Conservation (phyloP, 1,140 invertebrate genomes). For the Drosophila varians region DNA sequence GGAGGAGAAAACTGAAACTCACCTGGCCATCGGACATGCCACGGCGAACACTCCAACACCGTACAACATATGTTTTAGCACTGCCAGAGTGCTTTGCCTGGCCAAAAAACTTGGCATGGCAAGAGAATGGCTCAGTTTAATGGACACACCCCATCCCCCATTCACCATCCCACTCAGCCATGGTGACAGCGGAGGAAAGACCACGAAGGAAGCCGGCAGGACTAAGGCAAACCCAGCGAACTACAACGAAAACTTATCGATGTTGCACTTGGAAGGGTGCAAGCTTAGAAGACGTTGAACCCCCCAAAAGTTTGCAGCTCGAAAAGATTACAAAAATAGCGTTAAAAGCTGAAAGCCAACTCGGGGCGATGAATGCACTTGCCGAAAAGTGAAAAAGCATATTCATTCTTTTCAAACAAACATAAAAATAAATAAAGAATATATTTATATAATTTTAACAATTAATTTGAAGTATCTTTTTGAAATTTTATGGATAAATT, state of each 20-base stretch:
- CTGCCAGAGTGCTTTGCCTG: slow-evolving; percentile 43
- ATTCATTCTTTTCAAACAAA: background rate
- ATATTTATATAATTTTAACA: background rate
- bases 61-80: slow-evolving; percentile 75
- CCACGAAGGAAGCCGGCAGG: slow-evolving; percentile 15
- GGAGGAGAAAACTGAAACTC: slow-evolving; percentile 11
- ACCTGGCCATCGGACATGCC: slow-evolving; percentile 59
- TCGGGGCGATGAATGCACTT: slow-evolving; percentile 4
- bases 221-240: slow-evolving; percentile 29
- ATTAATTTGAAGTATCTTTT: background rate
- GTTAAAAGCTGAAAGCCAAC: slow-evolving; percentile 59
- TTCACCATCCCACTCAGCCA: background rate
- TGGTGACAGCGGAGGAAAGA: slow-evolving; percentile 31
- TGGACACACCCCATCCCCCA: background rate
- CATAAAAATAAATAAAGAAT: background rate
- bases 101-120: slow-evolving; percentile 53
- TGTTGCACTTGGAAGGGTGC: slow-evolving; percentile 65
- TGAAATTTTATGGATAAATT: background rate
- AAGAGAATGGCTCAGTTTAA: slow-evolving; percentile 37
- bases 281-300: slow-evolving; percentile 30
- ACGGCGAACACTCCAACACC: slow-evolving; percentile 58
- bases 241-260: slow-evolving; percentile 67
- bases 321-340: slow-evolving; percentile 54
- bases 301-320: slow-evolving; percentile 38
- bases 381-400: background rate